These are phyloP conservation scores for Drosophila parthenogenetica DNA, from an alignment of 2,888 invertebrate species.

Conservation along the genomic window DNA sequence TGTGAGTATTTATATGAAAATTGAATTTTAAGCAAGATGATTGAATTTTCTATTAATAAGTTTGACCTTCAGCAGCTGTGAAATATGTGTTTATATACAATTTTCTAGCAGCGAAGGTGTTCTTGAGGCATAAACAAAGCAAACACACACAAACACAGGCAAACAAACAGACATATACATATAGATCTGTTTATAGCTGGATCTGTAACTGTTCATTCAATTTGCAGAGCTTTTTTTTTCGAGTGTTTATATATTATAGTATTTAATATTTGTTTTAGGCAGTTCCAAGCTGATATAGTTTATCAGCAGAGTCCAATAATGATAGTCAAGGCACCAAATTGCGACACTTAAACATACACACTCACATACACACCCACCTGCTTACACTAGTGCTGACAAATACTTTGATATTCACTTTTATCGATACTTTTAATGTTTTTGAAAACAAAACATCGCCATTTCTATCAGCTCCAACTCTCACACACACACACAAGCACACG, in stretches of 20 bases:
- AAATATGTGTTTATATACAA: slow-evolving; percentile 49
- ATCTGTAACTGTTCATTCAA: slow-evolving; percentile 31
- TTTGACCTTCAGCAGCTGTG: slow-evolving; percentile 75
- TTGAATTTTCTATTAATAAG: slow-evolving; percentile 80
- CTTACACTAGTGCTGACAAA: slow-evolving; percentile 7
- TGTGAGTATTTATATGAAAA: slow-evolving; percentile 61
- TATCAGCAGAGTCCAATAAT: slow-evolving; percentile 61
- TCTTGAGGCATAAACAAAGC: slow-evolving; percentile 59
- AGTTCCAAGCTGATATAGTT: slow-evolving; percentile 58
- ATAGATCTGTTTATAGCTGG: slow-evolving; percentile 15
- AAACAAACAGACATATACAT: slow-evolving; percentile 7
- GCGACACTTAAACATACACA: slow-evolving; percentile 15
- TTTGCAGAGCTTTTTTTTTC: slow-evolving; percentile 30
- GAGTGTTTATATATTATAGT: slow-evolving; percentile 26
- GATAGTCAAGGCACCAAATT: slow-evolving; percentile 20
- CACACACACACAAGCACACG: slow-evolving; percentile 1
- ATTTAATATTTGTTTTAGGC: slow-evolving; percentile 35
- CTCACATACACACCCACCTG: slow-evolving; percentile 16
- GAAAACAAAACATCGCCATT: too few species aligned
- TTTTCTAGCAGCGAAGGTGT: slow-evolving; percentile 70
- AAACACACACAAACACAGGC: slow-evolving; percentile 26
- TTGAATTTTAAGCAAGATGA: slow-evolving; percentile 75
- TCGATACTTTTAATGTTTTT: too few species aligned
- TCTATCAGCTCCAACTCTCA: slow-evolving; percentile 1
- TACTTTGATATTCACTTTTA: too few species aligned